Evolutionary conservation across 2,113 vertebrate genomes (phyloP).

Genomic region (Phaetusa simplex): DNA sequence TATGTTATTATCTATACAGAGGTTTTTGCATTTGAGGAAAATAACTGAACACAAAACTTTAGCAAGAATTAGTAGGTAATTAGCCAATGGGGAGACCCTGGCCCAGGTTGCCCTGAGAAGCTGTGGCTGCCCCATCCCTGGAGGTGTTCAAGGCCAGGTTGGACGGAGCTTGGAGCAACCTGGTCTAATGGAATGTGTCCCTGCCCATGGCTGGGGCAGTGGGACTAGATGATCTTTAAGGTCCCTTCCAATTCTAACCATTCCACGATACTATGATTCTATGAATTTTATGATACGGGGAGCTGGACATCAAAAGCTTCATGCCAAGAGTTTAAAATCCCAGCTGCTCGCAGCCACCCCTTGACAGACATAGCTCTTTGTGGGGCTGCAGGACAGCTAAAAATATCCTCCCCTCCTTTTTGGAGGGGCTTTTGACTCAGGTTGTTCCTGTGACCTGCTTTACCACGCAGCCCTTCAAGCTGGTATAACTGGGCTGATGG

Average conservation of each 20-base stretch:
- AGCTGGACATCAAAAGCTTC: not conserved
- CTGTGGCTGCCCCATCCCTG: not conserved
- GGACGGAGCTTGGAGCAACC: not conserved
- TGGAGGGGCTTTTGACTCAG: not conserved
- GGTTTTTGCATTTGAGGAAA: conserved; percentile 66
- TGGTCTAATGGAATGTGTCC: not conserved
- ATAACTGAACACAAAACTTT: not conserved
- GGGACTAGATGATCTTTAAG: not conserved
- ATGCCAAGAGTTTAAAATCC: not conserved
- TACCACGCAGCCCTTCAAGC: not conserved
- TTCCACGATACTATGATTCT: not conserved
- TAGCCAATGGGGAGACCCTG: not conserved
- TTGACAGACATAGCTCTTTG: not conserved
- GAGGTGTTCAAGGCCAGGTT: not conserved
- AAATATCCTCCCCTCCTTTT: not conserved
- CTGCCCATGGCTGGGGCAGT: too few relatives aligned
- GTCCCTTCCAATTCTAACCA: not conserved
- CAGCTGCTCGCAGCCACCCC: not conserved
- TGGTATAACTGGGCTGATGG: not conserved
- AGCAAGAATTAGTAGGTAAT: not conserved
- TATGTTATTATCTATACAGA: conserved; percentile 81
- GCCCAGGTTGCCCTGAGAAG: not conserved
- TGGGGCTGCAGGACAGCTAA: not conserved
- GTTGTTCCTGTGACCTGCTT: not conserved
- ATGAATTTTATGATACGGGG: not conserved